Base-by-base conservation (phyloP, 1,140 invertebrate genomes). In the Halesus radiatus region DNA sequence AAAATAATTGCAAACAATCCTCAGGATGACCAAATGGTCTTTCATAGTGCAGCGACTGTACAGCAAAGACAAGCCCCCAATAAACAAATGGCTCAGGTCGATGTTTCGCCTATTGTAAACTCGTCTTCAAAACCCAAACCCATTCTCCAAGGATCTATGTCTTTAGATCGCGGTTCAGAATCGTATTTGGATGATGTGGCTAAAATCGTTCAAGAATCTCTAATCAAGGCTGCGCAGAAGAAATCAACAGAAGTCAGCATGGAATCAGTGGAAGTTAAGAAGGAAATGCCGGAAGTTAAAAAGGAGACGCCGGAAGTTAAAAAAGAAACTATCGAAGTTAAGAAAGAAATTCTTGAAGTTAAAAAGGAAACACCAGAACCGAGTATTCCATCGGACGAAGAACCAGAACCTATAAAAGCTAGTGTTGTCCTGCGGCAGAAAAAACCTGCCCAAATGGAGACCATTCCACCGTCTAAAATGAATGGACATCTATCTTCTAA, bases 1-100 rank as follows among this genome's bases (percentile, higher is more conserved):
- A 64, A 20, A 20, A 50, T 10, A 6, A 13, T 22, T 3, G 16
- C 64, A 16, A 68, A 16, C 26, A 77, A 66, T 64, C 26, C 76
- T 3, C 84, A 85, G 22, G 84, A 85, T 3, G 76, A 78, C 7
- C 10, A 26, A 26, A 81, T 86, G 45, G 86, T 85, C 78, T 88
- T 85, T 76, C 87, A 88, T 76, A 83, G 85, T 37, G 85, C 88
- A 5, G 82, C 87, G 18, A 81, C 85, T 18, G 80, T 85, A 6
- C 84, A 85, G 20, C 83, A 86, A 72, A 88, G 87, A 76, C 70
- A 84, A 3, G 79, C 81, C 1, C 87, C 87, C 8, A 76, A 86
- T 10, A 79, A 85, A 16, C 87, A 87, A 53, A 85, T 84, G 16
- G 85, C 86, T 54, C 87, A 83, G 70, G 86, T 87, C 72, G 87